These are phyloP conservation scores for Donacobius atricapilla DNA, from an alignment of 2,113 vertebrate species.

Conservation along the genomic window DNA sequence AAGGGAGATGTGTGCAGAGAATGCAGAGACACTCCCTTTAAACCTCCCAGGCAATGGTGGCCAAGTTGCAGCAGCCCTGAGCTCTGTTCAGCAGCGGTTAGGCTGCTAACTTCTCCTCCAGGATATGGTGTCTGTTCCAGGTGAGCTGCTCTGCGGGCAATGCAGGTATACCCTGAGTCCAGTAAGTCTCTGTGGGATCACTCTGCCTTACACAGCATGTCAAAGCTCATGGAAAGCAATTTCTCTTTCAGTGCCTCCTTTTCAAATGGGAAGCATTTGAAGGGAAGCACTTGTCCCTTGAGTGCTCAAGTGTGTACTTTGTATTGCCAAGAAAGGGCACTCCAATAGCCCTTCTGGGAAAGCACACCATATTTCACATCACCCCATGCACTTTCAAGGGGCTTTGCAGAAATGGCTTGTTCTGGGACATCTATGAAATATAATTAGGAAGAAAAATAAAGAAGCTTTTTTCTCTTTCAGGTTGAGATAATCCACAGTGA, in stretches of 20 bases:
- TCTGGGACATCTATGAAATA: conserved; percentile 51
- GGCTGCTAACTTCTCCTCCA: not conserved
- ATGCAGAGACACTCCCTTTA: not conserved
- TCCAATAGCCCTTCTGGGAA: conserved; percentile 62
- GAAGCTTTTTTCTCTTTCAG: conserved; percentile 20
- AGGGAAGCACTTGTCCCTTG: conserved; percentile 52
- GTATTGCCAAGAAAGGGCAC: conserved; percentile 60
- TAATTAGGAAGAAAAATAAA: conserved; percentile 60
- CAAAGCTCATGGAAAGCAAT: conserved; percentile 38
- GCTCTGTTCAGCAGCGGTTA: rapidly evolving
- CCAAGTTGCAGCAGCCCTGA: not conserved
- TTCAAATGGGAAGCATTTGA: conserved; percentile 40
- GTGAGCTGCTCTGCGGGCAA: not conserved
- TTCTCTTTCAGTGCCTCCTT: conserved; percentile 51
- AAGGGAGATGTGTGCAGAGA: not conserved
- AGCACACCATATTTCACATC: conserved; percentile 50
- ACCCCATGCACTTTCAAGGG: conserved; percentile 35
- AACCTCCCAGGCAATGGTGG: rapidly evolving
- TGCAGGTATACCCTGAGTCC: not conserved
- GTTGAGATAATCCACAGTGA: not conserved
- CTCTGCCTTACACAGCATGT: conserved; percentile 11
- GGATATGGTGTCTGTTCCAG: not conserved
- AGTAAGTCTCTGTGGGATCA: not conserved
- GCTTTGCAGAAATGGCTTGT: conserved; percentile 34
- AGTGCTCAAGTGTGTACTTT: conserved; percentile 58